Evolutionary conservation across 1,140 invertebrate species (phyloP).

Genomic region (Dryas iulia): DNA sequence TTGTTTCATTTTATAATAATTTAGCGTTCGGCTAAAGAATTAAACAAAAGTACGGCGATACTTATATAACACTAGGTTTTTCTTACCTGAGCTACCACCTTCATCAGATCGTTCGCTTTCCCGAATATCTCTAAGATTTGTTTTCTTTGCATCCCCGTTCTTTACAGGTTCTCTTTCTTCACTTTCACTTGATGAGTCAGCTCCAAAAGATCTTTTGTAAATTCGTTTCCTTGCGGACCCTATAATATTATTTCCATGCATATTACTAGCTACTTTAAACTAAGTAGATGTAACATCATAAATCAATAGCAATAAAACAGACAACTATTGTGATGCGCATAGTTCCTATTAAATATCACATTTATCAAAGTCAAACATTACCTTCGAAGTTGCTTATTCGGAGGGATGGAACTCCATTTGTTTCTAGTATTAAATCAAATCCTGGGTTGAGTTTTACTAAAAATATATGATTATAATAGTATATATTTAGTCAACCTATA

Average conservation of each 20-base stretch:
- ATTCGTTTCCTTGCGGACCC: constrained; percentile 4
- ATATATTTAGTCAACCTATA: neutral
- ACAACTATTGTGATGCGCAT: neutral
- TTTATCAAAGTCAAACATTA: constrained; percentile 25
- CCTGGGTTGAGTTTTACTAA: constrained; percentile 56
- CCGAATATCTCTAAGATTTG: constrained; percentile 7
- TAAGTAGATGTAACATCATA: neutral
- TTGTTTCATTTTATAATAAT: no score
- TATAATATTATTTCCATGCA: neutral
- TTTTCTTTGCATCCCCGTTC: constrained; percentile 7
- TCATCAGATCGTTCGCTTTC: constrained; percentile 29
- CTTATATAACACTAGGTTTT: no score
- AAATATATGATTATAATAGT: constrained; percentile 20
- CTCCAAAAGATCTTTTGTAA: constrained; percentile 26
- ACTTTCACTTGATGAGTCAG: constrained; percentile 38
- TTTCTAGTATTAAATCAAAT: constrained; percentile 49
- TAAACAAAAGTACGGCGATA: no score
- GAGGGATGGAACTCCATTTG: constrained; percentile 43
- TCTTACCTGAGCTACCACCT: constrained; percentile 34
- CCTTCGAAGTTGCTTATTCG: constrained; percentile 50
- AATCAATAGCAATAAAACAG: neutral
- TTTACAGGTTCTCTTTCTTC: constrained; percentile 33
- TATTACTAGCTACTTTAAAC: neutral
- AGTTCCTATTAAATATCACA: constrained; percentile 1
- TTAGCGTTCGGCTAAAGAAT: no score